A percentile compares a stretch with the other conserved stretches of the same genome.
Evolutionary conservation across 2,113 vertebrate species (phyloP).

Genomic region (Haemorhous mexicanus): DNA sequence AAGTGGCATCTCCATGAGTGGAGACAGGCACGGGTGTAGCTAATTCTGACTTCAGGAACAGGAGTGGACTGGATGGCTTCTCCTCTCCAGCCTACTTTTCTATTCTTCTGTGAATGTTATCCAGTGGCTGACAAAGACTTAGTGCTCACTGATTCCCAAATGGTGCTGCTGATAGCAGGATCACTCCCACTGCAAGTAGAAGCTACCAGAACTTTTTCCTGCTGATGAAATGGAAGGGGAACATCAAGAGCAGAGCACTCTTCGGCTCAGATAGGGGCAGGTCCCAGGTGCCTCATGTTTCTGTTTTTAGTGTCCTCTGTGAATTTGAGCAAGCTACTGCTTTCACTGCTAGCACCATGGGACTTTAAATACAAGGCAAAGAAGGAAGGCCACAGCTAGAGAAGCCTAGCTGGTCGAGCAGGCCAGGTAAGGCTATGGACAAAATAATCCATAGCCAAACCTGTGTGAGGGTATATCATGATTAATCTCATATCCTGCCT

Average conservation of each 20-base stretch:
- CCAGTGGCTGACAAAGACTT: background rate
- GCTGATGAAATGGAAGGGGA: background rate
- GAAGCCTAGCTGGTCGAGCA: background rate
- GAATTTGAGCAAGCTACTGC: background rate
- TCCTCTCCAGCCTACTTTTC: background rate
- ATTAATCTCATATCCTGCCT: background rate
- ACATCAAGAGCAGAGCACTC: background rate
- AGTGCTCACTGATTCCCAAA: background rate
- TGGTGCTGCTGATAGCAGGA: background rate
- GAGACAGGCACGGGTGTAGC: background rate
- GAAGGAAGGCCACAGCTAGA: background rate
- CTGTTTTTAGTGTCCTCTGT: background rate
- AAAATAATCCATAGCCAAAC: background rate
- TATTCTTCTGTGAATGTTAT: background rate
- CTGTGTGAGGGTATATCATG: background rate
- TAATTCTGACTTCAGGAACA: background rate
- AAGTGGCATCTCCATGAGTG: background rate
- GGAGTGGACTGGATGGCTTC: background rate
- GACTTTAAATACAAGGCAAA: background rate
- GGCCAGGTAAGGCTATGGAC: background rate
- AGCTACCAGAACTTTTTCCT: background rate
- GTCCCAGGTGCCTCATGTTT: background rate
- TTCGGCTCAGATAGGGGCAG: background rate
- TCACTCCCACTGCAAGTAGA: background rate
- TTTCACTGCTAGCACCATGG: rapidly evolving